Evolutionary conservation across 2,113 vertebrate species (phyloP).

Genomic region (Phaethornis superciliosus): DNA sequence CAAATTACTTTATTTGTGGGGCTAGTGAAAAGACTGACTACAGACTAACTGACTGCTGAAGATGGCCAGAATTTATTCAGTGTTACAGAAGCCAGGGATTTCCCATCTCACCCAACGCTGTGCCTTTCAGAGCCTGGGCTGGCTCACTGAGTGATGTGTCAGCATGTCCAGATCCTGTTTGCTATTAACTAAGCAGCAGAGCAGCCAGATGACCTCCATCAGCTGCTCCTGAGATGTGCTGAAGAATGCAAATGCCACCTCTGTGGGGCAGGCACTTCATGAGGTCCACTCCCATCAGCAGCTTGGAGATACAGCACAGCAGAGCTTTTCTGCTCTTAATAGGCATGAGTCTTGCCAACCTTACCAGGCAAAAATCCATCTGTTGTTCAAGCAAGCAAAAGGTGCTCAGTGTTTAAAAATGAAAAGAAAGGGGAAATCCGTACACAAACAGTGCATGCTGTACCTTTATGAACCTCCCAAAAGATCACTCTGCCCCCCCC

Average conservation of each 20-base stretch:
- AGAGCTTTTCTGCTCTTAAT: background rate
- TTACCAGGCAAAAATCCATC: background rate
- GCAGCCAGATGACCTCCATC: background rate
- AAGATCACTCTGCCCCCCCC: background rate
- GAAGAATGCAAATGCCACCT: background rate
- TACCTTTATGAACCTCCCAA: background rate
- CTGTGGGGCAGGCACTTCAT: background rate
- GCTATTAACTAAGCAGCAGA: accelerated
- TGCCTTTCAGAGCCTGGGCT: background rate
- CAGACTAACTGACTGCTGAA: background rate
- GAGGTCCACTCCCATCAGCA: background rate
- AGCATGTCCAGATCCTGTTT: background rate
- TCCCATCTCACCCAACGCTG: background rate
- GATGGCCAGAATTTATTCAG: background rate
- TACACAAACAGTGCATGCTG: background rate
- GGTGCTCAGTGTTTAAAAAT: background rate
- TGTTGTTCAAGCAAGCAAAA: background rate
- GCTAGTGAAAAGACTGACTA: background rate
- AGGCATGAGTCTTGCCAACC: background rate
- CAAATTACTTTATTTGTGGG: background rate
- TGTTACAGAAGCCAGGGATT: background rate
- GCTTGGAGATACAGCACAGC: background rate
- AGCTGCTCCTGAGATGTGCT: background rate
- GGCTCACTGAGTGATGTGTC: background rate
- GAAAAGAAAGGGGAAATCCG: background rate